phyloP scores from a whole-genome alignment of 2,113 vertebrate species.

The Oceanites oceanicus region DNA sequence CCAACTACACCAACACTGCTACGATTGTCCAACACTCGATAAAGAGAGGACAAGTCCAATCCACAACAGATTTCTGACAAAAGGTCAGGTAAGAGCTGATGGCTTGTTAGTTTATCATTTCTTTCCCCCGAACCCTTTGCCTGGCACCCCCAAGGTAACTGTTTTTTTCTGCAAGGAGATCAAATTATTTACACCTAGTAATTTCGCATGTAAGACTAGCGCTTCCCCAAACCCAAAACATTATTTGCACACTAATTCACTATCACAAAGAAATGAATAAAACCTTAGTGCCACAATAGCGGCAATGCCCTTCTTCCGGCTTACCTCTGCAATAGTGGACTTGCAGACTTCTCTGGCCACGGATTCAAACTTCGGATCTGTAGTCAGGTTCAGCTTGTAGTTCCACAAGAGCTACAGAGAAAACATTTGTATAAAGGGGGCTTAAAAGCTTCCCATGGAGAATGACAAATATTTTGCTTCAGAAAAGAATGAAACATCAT shows the following conservation, averaged over 20 bases:
- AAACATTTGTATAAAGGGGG: background rate
- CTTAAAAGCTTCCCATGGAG: background rate
- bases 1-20: background rate
- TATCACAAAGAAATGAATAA: background rate
- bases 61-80: background rate
- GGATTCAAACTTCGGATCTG: slow-evolving; percentile 94
- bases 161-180: background rate
- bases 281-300: background rate
- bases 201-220: background rate
- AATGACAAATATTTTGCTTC: background rate
- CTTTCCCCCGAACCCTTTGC: background rate
- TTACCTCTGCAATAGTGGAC: slow-evolving; percentile 88
- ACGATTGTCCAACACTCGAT: background rate
- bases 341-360: slow-evolving; percentile 96
- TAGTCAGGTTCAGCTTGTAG: slow-evolving; percentile 95
- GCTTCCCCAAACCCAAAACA: background rate
- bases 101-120: background rate
- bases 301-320: background rate
- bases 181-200: background rate
- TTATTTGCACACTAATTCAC: background rate
- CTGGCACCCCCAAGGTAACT: background rate
- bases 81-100: background rate
- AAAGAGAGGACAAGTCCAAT: background rate
- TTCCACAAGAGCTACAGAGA: slow-evolving; percentile 89
- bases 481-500: background rate